Conservation (phyloP, 1,140 invertebrate genomes). For the Papilio xuthus region DNA sequence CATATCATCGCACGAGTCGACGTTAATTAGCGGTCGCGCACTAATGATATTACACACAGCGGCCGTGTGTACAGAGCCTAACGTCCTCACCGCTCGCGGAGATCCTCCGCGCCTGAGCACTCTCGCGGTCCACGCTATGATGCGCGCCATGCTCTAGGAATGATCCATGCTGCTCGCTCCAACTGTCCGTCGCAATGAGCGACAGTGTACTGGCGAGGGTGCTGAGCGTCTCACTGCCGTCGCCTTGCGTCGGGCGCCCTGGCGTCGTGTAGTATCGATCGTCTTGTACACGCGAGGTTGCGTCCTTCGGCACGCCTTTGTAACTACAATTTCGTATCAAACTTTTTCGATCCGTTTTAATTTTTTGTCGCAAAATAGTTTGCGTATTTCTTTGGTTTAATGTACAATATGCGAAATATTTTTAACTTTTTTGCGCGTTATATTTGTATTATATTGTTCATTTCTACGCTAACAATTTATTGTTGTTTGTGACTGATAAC, state of each 20-base stretch:
- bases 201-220: constrained; percentile 39
- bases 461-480: not conserved
- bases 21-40: constrained; percentile 22
- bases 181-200: constrained; percentile 59
- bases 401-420: not conserved
- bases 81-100: constrained; percentile 70
- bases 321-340: constrained; percentile 52
- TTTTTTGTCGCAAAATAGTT: constrained; percentile 15
- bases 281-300: constrained; percentile 69
- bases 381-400: not conserved
- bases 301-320: constrained; percentile 79
- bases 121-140: constrained; percentile 71
- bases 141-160: constrained; percentile 46
- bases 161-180: constrained; percentile 52
- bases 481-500: constrained; percentile 11
- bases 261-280: constrained; percentile 74
- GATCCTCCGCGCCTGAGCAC: constrained; percentile 75
- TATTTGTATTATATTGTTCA: not conserved
- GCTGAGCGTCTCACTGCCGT: constrained; percentile 64
- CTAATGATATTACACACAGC: not conserved
- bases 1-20: constrained; percentile 13
- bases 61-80: not conserved
- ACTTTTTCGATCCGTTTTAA: not conserved
- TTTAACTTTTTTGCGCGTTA: not conserved
- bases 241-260: constrained; percentile 41